A percentile compares a stretch with the other conserved stretches of the same genome.
phyloP scores from a whole-genome alignment of 2,888 invertebrate genomes.

The Tenthredo scrophulariae region DNA sequence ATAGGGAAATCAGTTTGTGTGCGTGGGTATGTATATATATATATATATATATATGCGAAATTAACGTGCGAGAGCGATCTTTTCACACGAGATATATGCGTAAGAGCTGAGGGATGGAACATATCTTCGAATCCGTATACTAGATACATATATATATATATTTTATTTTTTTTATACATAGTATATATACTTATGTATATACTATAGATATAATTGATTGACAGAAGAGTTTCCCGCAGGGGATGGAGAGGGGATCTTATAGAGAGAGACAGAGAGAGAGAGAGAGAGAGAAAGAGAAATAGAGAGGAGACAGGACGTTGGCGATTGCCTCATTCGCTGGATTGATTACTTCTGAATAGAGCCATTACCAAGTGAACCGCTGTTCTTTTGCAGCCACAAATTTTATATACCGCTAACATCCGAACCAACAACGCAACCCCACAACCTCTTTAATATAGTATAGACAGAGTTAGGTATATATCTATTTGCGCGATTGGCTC shows the following conservation, averaged over 20 bases:
- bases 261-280: neutral
- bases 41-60: neutral
- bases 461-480: too few species aligned
- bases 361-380: conserved; percentile 67
- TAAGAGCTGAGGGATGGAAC: too few species aligned
- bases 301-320: conserved; percentile 72
- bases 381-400: conserved; percentile 57
- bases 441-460: too few species aligned
- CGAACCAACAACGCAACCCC: neutral
- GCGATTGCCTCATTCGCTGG: conserved; percentile 76
- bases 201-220: conserved; percentile 21
- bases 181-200: neutral
- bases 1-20: too few species aligned
- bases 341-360: conserved; percentile 74
- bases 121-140: too few species aligned
- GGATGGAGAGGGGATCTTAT: neutral
- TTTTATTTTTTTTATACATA: neutral
- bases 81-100: neutral
- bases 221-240: neutral
- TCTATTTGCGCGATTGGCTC: too few species aligned
- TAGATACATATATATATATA: neutral
- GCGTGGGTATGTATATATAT: neutral
- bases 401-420: neutral
- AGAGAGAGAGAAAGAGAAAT: conserved; percentile 37
- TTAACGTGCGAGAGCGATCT: neutral